Percentiles rank a stretch among this genome's conserved stretches.
Evolutionary conservation across 1,140 invertebrate genomes (phyloP).

Genomic region (Halyomorpha halys): DNA sequence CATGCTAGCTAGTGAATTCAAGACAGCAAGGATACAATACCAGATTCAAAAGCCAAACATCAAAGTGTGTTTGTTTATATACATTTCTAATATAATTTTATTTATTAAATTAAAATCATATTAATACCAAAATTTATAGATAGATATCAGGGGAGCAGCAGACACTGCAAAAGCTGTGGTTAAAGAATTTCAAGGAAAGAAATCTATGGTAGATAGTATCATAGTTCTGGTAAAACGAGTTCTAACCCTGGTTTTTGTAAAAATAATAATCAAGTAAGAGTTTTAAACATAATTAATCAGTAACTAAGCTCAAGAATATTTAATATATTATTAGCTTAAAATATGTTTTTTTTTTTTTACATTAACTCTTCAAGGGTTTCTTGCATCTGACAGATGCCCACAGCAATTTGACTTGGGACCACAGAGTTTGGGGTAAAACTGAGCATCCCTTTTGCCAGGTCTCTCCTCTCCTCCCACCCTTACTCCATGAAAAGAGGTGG

Average conservation of each 20-base stretch:
- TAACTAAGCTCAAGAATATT: no score
- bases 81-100: not conserved
- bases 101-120: not conserved
- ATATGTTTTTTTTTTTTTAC: no score
- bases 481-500: no score
- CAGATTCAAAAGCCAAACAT: not conserved
- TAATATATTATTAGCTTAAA: no score
- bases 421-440: no score
- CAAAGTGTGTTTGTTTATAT: not conserved
- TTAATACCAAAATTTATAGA: not conserved
- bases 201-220: not conserved
- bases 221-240: not conserved
- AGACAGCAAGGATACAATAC: not conserved
- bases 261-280: conserved; percentile 4
- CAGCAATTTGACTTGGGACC: no score
- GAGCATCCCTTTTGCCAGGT: no score
- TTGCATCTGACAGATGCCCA: no score
- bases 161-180: conserved; percentile 7
- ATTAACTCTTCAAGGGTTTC: no score
- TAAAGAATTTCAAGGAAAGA: conserved; percentile 3
- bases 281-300: no score
- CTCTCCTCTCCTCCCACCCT: no score
- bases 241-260: not conserved
- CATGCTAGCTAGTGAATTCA: not conserved
- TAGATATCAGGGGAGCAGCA: not conserved